A percentile compares a stretch with the other conserved stretches of the same genome.
phyloP scores from a whole-genome alignment of 1,140 invertebrate genomes.

The Cydia pomonella region DNA sequence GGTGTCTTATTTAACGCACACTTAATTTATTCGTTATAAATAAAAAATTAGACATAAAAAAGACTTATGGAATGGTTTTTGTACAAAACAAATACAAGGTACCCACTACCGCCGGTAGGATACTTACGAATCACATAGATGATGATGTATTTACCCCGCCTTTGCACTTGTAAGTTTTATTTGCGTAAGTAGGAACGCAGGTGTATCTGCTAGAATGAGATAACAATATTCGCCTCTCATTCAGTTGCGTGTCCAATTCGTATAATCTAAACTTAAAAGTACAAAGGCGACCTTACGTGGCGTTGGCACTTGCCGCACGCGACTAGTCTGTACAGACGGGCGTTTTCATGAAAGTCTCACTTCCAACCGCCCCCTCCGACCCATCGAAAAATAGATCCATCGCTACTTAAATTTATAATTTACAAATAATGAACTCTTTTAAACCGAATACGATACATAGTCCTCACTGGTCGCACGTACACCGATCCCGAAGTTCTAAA shows the following conservation, averaged over 20 bases:
- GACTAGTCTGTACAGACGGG: constrained; percentile 75
- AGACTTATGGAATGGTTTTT: constrained; percentile 78
- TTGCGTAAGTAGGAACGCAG: background rate
- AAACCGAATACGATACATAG: constrained; percentile 73
- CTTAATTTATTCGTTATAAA: constrained; percentile 71
- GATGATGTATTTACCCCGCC: constrained; percentile 49
- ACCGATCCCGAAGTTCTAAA: constrained; percentile 62
- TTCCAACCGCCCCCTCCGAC: constrained; percentile 63
- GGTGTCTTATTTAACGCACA: constrained; percentile 77
- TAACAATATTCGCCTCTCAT: background rate
- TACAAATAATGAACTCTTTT: constrained; percentile 78
- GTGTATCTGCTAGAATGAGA: background rate
- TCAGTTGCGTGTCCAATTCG: background rate
- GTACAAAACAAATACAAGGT: constrained; percentile 75
- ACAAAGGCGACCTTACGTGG: background rate
- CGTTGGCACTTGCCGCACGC: constrained; percentile 36
- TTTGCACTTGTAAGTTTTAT: constrained; percentile 2
- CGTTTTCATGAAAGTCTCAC: constrained; percentile 70
- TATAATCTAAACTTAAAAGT: background rate
- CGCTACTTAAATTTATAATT: constrained; percentile 77
- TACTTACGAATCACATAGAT: constrained; percentile 68
- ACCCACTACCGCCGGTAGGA: constrained; percentile 53
- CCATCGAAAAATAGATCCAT: constrained; percentile 77
- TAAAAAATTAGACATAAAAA: constrained; percentile 73
- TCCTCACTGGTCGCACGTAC: constrained; percentile 69